Evolutionary conservation across 2,888 invertebrate species (phyloP).

Genomic region (Drosophila crucigera): DNA sequence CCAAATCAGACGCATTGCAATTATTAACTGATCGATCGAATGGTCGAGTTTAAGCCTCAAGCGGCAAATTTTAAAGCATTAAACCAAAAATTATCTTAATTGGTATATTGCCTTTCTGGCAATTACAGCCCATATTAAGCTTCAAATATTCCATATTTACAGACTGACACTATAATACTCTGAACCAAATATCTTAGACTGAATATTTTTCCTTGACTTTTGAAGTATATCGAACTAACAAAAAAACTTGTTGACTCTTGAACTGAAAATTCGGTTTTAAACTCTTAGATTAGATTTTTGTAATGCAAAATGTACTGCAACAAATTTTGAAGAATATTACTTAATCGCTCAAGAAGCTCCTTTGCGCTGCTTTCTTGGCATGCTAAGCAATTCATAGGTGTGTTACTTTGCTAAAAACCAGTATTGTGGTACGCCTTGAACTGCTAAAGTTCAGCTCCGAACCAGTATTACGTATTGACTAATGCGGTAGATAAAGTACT

Average conservation of each 20-base stretch:
- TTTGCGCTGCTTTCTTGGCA: neutral
- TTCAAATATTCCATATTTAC: conserved; percentile 30
- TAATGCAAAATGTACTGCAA: neutral
- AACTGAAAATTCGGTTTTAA: neutral
- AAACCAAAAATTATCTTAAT: conserved; percentile 45
- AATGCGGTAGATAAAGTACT: neutral
- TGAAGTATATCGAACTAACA: neutral
- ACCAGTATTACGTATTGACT: neutral
- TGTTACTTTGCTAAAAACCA: neutral
- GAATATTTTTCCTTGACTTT: neutral
- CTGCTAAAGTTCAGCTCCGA: neutral
- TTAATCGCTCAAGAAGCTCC: neutral
- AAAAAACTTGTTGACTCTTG: neutral
- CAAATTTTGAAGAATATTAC: neutral
- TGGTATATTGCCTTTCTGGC: conserved; percentile 47
- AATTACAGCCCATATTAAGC: conserved; percentile 36
- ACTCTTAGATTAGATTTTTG: neutral
- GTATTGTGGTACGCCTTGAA: neutral
- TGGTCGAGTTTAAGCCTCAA: conserved; percentile 5
- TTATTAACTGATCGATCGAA: conserved; percentile 34
- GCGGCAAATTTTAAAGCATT: neutral
- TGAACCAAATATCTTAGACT: neutral
- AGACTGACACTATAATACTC: neutral
- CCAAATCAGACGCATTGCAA: conserved; percentile 63
- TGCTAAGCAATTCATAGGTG: neutral